Evolutionary conservation across 92 coral and sea anemone species (phyloP).

Genomic region (Siderastrea radians): DNA sequence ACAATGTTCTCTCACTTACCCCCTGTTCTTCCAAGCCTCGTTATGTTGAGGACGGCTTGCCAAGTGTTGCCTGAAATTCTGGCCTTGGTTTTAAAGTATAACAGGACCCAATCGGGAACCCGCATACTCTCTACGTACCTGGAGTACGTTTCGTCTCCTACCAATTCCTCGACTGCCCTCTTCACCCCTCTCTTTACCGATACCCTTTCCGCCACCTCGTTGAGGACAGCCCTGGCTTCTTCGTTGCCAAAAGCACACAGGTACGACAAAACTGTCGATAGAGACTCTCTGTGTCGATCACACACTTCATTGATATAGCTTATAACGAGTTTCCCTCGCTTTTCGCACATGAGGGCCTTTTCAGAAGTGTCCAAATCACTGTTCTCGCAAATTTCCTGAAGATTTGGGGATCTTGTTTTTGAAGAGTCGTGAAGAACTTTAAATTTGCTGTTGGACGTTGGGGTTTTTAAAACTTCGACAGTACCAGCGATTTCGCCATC

Average conservation of each 20-base stretch:
- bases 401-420: background rate
- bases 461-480: too few relatives aligned
- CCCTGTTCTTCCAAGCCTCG: background rate
- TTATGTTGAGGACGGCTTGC: background rate
- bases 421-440: too few relatives aligned
- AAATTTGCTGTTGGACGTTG: too few relatives aligned
- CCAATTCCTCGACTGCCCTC: background rate
- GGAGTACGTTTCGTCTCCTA: background rate
- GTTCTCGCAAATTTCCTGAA: background rate
- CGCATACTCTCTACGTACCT: constrained; percentile 20
- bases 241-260: background rate
- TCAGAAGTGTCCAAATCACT: background rate
- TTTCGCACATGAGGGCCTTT: background rate
- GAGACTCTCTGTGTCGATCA: background rate
- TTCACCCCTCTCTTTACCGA: background rate
- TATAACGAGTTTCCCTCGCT: background rate
- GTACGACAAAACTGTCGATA: background rate
- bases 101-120: constrained; percentile 12
- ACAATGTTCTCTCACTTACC: background rate
- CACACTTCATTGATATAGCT: background rate
- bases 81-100: background rate
- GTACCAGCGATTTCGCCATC: too few relatives aligned
- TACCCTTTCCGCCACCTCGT: background rate
- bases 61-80: background rate
- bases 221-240: background rate